phyloP scores from a whole-genome alignment of 53 echinoderm and acorn worm species.

The Luidia sarsii region DNA sequence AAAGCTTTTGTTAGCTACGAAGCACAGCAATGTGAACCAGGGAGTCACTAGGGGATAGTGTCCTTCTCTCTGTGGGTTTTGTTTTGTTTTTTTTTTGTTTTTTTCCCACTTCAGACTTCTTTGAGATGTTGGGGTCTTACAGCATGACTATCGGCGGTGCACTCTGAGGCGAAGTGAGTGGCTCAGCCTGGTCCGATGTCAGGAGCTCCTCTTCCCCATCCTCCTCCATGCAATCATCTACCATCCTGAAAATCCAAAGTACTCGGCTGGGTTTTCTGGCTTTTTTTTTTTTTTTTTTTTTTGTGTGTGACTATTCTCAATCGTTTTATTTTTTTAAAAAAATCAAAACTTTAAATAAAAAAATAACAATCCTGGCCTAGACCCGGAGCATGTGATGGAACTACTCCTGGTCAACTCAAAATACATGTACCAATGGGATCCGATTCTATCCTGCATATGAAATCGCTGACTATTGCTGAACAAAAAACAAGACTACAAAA shows the following conservation, averaged over 20 bases:
- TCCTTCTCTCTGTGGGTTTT: neutral
- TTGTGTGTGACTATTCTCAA: neutral
- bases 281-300: constrained; percentile 6
- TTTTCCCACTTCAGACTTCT: no score
- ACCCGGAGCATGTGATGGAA: no score
- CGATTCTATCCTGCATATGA: no score
- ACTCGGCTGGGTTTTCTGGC: neutral
- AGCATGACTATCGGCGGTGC: constrained; percentile 48
- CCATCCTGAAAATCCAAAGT: constrained; percentile 49
- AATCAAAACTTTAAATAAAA: no score
- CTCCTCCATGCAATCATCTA: neutral
- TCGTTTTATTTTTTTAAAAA: neutral
- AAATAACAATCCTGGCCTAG: no score
- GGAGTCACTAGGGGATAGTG: constrained; percentile 4
- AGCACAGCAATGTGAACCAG: constrained; percentile 55
- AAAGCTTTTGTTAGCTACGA: constrained; percentile 34
- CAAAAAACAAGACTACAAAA: no score
- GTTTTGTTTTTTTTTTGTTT: no score
- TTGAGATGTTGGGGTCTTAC: constrained; percentile 37
- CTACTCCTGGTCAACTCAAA: no score
- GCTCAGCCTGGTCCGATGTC: constrained; percentile 15
- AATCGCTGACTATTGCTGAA: no score
- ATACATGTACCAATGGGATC: no score
- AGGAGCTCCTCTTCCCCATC: neutral
- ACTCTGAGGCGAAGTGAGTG: constrained; percentile 16